Evolutionary conservation across 92 coral and sea anemone genomes (phyloP), one percentile per base, ranked within the genome.

Genomic region (Phenganax stokvisi): DNA sequence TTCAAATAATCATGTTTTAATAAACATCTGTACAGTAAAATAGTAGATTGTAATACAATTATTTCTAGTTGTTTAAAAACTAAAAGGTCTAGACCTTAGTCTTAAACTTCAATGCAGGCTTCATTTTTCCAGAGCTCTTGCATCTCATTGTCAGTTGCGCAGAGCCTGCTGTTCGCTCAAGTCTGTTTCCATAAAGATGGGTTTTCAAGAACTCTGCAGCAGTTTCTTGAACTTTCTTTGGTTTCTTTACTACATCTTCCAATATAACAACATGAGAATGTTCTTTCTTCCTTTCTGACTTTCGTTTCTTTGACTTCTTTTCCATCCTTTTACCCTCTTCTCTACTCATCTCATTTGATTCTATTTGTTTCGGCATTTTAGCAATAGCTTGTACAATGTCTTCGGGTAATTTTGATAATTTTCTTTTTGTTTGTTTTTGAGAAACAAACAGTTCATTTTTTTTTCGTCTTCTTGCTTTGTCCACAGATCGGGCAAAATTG

Each of bases 181-280:
- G 73, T 77, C 98, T 90, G 80, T 85, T 79, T 2, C 98, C 98
- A 88, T 88, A 93, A 51, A 93, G 72, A 71, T 88, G 98, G 51
- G 85, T 88, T 56, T 84, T 87, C 52, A 91, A 88, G 73, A 93
- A 93, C 11, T 85, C 85, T 56, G 75, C 85, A 25, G 98, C 97
- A 70, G 89, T 83, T 51, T 81, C 84, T 51, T 89, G 89, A 56
- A 88, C 80, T 87, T 79, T 88, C 79, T 87, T 91, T 3, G 85
- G 80, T 72, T 85, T 87, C 61, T 75, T 77, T 20, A 71, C 81
- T 69, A 87, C 90, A 47, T 57, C 80, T 16, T 89, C 82, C 68
- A 93, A 80, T 52, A 93, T 96, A n/a, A 90, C 72, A 51, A 91
- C 89, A 55, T 86, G 87, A 51, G 67, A 83, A 51, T 75, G 75